These are phyloP conservation scores for Ephestia elutella DNA, from an alignment of 1,140 invertebrate species.

Conservation along the genomic window DNA sequence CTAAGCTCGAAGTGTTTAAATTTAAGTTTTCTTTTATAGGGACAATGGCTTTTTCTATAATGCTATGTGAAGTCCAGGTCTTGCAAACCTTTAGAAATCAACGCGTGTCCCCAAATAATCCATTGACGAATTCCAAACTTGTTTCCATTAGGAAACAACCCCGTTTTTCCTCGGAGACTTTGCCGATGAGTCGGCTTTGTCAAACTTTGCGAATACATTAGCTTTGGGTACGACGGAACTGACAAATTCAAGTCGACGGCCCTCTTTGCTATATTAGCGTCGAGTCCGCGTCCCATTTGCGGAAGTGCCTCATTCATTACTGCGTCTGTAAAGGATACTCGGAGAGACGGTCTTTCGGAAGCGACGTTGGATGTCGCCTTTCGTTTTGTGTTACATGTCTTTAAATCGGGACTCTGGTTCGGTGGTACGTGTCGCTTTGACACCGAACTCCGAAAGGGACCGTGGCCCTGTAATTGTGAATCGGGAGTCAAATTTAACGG, in stretches of 20 bases:
- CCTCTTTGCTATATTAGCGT: conserved; percentile 15
- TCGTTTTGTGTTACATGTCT: conserved; percentile 19
- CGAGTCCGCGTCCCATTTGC: background rate
- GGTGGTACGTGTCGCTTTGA: conserved; percentile 37
- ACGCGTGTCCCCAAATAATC: conserved; percentile 26
- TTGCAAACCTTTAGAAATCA: conserved; percentile 10
- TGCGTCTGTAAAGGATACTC: background rate
- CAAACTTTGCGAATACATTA: conserved; percentile 65
- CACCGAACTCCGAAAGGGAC: conserved; percentile 39
- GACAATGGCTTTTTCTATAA: no score
- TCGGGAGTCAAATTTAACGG: conserved; percentile 37
- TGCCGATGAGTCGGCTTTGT: conserved; percentile 44
- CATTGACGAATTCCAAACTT: conserved; percentile 47
- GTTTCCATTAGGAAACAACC: conserved; percentile 48
- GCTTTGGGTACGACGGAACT: conserved; percentile 44
- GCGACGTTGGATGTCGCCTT: conserved; percentile 23
- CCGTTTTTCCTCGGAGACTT: conserved; percentile 51
- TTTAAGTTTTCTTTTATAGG: no score
- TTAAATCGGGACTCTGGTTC: conserved; percentile 24
- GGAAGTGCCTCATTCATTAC: conserved; percentile 12
- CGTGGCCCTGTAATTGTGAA: conserved; percentile 44
- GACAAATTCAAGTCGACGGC: conserved; percentile 52
- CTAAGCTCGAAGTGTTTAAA: no score
- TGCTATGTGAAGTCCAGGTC: no score
- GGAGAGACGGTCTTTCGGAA: conserved; percentile 8